These are phyloP conservation scores for Hyposoter didymator DNA, from an alignment of 2,888 invertebrate species.

Conservation along the genomic window DNA sequence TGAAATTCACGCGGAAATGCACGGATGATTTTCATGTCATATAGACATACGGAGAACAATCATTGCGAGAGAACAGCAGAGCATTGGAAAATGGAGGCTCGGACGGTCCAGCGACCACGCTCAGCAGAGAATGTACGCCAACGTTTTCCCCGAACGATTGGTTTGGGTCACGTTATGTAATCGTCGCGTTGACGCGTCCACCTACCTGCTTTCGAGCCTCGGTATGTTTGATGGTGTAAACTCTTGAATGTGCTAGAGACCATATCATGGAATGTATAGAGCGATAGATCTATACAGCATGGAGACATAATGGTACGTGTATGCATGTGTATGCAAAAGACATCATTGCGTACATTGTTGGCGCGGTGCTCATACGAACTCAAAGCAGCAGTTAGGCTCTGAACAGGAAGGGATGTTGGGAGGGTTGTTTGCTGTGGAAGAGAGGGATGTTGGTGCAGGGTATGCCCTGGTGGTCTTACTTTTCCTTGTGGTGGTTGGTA, in stretches of 20 bases:
- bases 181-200: slow-evolving; percentile 42
- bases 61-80: neutral
- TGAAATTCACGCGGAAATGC: neutral
- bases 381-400: neutral
- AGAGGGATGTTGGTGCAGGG: slow-evolving; percentile 27
- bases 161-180: slow-evolving; percentile 35
- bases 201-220: slow-evolving; percentile 22
- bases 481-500: slow-evolving; percentile 45
- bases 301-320: slow-evolving; percentile 4
- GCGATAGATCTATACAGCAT: neutral
- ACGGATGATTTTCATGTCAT: neutral
- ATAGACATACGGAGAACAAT: slow-evolving; percentile 7
- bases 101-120: neutral
- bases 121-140: slow-evolving; percentile 4
- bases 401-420: slow-evolving; percentile 60
- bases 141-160: slow-evolving; percentile 24
- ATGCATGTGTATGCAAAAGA: slow-evolving; percentile 28
- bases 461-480: slow-evolving; percentile 44
- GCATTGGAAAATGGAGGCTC: slow-evolving; percentile 11
- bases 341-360: slow-evolving; percentile 34
- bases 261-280: slow-evolving; percentile 7
- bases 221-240: slow-evolving; percentile 25
- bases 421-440: slow-evolving; percentile 17
- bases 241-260: slow-evolving; percentile 12
- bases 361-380: slow-evolving; percentile 29